Base-by-base conservation (phyloP, 2,113 vertebrate genomes). In the Ceuthmochares aereus region DNA sequence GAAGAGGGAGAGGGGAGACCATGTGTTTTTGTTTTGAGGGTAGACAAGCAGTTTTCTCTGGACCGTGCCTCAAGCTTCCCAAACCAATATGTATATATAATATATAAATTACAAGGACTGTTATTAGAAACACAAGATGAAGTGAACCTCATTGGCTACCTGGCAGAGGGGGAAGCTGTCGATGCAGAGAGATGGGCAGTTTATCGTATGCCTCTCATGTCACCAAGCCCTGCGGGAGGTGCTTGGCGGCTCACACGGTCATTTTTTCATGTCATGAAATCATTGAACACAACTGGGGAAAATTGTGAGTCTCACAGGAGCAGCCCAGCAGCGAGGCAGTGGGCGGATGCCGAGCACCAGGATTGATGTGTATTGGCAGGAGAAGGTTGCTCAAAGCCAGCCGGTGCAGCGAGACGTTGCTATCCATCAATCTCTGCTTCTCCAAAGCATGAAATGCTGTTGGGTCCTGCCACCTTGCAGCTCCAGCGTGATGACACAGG, bases 311-410 rank as follows among this genome's bases (percentile, higher is more conserved):
- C 72, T 52, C 2, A 2, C 30, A 18, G 90, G 80, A 85, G 81
- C 76, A n/a, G n/a, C n/a, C n/a, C n/a, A n/a, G n/a, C n/a, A 8
- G 45, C 2, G 9, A 34, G 83, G 68, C 54, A 54, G 88, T 21
- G 63, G 66, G 43, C 2, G 72, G 90, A 12, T 30, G 83, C 84
- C 70, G 55, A 81, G 72, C 2, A 1, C 89, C 11, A 20, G 64
- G 56, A 30, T 63, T 51, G 93, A 56, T 47, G 64, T 2, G 17
- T 4, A 2, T 7, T n/a, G 83, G 27, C 79, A 77, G 83, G 42
- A 81, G 89, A 42, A 87, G 56, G 45, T 7, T 47, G 68, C 60
- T 86, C 86, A 55, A 34, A 92, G 92, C 25, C 80, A 67, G 76
- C 30, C 17, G 6, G 51, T 47, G 51, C 1, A 10, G 4, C 29